phyloP scores from a whole-genome alignment of 1,140 invertebrate genomes.

The Papilio xuthus region DNA sequence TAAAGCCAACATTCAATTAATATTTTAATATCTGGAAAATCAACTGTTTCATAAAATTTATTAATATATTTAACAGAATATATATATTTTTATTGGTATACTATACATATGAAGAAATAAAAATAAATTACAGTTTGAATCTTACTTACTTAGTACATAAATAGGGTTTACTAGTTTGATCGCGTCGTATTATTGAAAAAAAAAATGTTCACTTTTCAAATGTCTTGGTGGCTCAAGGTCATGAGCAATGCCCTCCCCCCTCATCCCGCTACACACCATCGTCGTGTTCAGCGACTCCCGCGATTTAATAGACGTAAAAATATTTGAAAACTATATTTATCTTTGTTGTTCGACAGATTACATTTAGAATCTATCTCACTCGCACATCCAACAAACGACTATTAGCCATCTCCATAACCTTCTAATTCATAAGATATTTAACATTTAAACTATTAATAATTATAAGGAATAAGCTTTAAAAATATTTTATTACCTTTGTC shows the following conservation, averaged over 20 bases:
- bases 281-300: too few relatives aligned
- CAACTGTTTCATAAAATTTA: conserved; percentile 4
- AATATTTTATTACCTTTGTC: neutral
- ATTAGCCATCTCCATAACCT: neutral
- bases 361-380: neutral
- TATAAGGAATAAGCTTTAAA: neutral
- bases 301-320: neutral
- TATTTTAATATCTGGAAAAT: neutral
- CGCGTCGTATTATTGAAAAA: neutral
- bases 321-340: neutral
- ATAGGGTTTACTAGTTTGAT: neutral
- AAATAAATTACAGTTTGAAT: neutral
- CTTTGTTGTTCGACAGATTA: neutral
- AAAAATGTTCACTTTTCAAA: too few relatives aligned
- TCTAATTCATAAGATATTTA: neutral
- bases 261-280: too few relatives aligned
- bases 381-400: neutral
- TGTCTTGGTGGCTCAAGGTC: too few relatives aligned
- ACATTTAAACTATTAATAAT: neutral
- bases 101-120: neutral
- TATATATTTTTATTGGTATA: neutral
- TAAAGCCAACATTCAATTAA: neutral
- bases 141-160: neutral
- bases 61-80: neutral
- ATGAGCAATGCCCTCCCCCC: too few relatives aligned